phyloP scores from a whole-genome alignment of 2,888 invertebrate genomes.

The Thalpophila matura region DNA sequence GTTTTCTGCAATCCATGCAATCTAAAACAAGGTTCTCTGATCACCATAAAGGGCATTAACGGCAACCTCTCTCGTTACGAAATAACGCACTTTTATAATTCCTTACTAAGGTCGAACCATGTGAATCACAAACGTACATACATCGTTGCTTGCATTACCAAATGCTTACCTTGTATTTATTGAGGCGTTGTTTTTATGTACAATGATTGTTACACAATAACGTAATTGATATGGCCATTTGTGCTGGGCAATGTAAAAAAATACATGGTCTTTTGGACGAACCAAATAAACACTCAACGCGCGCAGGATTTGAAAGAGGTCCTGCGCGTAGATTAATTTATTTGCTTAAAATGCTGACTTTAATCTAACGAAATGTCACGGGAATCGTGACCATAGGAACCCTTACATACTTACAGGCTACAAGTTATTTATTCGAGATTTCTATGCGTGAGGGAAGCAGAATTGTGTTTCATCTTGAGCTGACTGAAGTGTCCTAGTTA shows the following conservation, averaged over 20 bases:
- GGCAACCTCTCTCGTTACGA: constrained; percentile 27
- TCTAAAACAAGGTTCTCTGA: constrained; percentile 6
- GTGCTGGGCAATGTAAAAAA: constrained; percentile 26
- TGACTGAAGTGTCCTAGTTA: constrained; percentile 15
- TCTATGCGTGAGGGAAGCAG: not conserved
- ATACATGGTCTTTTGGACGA: constrained; percentile 16
- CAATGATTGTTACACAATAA: constrained; percentile 36
- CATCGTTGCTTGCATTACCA: constrained; percentile 44
- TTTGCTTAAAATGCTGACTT: no score
- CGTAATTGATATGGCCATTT: constrained; percentile 24
- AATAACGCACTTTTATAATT: constrained; percentile 38
- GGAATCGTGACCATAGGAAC: not conserved
- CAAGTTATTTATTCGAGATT: not conserved
- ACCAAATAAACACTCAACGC: not conserved
- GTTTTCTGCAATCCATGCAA: not conserved
- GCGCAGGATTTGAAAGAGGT: not conserved
- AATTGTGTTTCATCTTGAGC: not conserved
- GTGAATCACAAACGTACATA: constrained; percentile 48
- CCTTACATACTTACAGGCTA: not conserved
- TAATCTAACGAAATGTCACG: not conserved
- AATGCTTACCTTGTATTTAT: constrained; percentile 58
- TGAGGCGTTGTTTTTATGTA: constrained; percentile 45
- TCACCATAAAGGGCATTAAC: constrained; percentile 26
- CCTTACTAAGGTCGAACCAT: constrained; percentile 48
- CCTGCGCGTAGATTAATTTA: not conserved